Evolutionary conservation across 2,797 vertebrate genomes (phyloP), one percentile per base, ranked within the genome.

Genomic region (Oceanodroma leucorhoa): DNA sequence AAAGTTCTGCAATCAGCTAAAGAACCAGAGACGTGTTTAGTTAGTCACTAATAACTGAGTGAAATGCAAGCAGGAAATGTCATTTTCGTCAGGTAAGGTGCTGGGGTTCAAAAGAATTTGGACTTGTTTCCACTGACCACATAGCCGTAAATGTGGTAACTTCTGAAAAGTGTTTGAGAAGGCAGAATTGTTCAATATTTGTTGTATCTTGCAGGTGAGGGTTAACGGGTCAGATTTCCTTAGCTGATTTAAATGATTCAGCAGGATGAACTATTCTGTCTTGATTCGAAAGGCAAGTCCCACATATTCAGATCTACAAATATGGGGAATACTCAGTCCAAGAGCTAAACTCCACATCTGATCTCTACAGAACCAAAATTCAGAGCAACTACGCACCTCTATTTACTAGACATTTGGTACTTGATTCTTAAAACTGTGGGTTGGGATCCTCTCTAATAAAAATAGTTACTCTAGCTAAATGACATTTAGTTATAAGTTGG

Each of bases 1-100:
- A 62, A 51, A 90, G 38, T 81, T 88, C 82, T 70, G 50, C 65
- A 72, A 26, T 73, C 75, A 83, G 54, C 54, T 80, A 46, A 67
- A 85, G 82, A 92, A 81, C 41, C 43, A 80, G 41, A 89, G 26
- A 75, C 0, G 6, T 85, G 23, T 67, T 95, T 83, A 69, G 53
- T 80, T 78, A 85, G 61, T 65, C 34, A 43, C 69, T 46, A 81
- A 46, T 41, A 94, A 78, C 20, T 57, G 50, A 65, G 54, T 69
- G 79, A 94, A 94, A 89, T 65, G 54, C 57, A 85, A 87, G 82
- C 45, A 94, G 71, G 30, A 65, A 89, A 50, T 81, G 50, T 23
- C 2, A 57, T 93, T 94, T 76, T 83, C 77, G 73, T 84, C 58
- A 89, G 53, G 73, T 83, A 85, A 92, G 22, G 24, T 81, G 23